Evolutionary conservation across 2,888 invertebrate species (phyloP), one percentile per base, ranked within the genome.

Genomic region (Drosophila infuscata): DNA sequence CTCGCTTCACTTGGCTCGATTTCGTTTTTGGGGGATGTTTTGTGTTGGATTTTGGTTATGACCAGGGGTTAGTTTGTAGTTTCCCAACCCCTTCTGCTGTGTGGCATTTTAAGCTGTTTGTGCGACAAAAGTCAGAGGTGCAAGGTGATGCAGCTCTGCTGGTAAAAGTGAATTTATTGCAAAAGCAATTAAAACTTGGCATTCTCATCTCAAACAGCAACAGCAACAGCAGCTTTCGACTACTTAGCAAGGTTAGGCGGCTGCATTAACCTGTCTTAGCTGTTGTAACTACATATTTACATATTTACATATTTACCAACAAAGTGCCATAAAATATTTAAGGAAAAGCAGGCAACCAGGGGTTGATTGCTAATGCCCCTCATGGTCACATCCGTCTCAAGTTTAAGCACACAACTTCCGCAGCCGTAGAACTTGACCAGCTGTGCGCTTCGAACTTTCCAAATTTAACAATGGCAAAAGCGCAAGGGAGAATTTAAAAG

Each of bases 321-420:
- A 62, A 72, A 70, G 59, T 63, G 63, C 52, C 53, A 81, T 81
- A 38, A 81, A 83, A 81, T 68, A 77, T 81, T 81, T 65, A 70
- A 70, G 36, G 8, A 30, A 8, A 6, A 12, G 20, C 36, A 35
- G 38, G 25, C 25, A 12, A 15, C 25, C 25, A 36, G 48, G 15
- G 32, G 43, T 41, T 41, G 57, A 57, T 41, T 54, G 38, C 57
- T 17, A 17, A 35, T 57, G 33, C 59, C 35, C 17, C 33, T 9
- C 41, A 20, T 29, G 29, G 41, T 41, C 61, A 62, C 67, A 58
- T 68, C 68, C 74, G 67, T 30, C 49, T 51, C 17, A 57, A 64
- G 82, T 82, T 74, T 58, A 53, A 51, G 61, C 74, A 46, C 72
- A 53, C 46, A 36, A 74, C 62, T 62, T 74, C 62, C 51, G 60